phyloP scores from a whole-genome alignment of 2,113 vertebrate species.

The Gyps fulvus region DNA sequence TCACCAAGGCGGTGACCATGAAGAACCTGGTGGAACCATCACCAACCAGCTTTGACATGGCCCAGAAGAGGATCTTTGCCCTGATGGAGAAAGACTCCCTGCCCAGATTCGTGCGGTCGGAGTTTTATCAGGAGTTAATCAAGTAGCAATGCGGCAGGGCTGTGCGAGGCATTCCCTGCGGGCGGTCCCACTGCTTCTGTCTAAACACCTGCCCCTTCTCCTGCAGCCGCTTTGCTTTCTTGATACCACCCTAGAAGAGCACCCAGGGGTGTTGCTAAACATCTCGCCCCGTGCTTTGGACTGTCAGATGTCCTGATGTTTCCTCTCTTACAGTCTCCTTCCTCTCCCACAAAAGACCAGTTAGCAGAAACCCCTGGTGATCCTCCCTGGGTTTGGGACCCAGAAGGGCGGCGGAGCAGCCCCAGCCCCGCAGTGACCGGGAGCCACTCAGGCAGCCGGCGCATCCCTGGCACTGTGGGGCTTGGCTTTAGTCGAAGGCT shows the following conservation, averaged over 20 bases:
- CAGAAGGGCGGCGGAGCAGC: not conserved
- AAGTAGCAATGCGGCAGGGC: conserved; percentile 69
- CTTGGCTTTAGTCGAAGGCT: not conserved
- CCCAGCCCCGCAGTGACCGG: not conserved
- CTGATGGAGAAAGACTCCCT: conserved; percentile 98
- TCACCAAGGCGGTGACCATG: conserved; percentile 90
- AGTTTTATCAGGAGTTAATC: conserved; percentile 85
- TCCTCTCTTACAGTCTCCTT: not conserved
- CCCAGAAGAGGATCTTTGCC: conserved; percentile 89
- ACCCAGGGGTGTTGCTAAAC: not conserved
- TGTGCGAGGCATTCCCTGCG: not conserved
- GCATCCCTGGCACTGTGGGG: fast-evolving
- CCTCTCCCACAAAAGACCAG: not conserved
- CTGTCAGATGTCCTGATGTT: not conserved
- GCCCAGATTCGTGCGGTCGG: conserved; percentile 88
- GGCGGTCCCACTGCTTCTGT: not conserved
- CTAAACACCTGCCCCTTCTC: not conserved
- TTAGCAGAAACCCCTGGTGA: not conserved
- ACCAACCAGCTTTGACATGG: conserved; percentile 84
- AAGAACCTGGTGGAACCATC: conserved; percentile 91
- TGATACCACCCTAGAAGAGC: not conserved
- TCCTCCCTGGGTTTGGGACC: not conserved
- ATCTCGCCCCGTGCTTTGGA: not conserved
- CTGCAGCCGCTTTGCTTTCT: conserved; percentile 17
- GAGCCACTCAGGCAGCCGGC: not conserved